phyloP scores from a whole-genome alignment of 2,888 invertebrate genomes.

The Aproaerema taeniolella region DNA sequence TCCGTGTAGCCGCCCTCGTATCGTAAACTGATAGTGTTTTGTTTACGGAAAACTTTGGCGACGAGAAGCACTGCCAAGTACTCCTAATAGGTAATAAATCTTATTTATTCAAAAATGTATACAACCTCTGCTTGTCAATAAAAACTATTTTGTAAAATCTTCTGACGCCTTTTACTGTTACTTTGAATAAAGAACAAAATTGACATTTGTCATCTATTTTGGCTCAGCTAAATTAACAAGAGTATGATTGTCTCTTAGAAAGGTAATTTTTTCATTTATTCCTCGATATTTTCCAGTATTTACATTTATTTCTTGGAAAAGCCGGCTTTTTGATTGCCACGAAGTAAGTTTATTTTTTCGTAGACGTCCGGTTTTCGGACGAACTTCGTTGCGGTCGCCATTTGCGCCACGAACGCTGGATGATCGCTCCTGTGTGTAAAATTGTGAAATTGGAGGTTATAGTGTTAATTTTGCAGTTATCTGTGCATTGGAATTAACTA shows the following conservation, averaged over 20 bases:
- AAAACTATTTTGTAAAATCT: too few relatives aligned
- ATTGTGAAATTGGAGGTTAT: conserved; percentile 64
- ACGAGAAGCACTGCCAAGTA: too few relatives aligned
- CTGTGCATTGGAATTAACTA: conserved; percentile 43
- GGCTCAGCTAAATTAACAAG: conserved; percentile 72
- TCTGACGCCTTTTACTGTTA: too few relatives aligned
- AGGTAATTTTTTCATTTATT: conserved; percentile 44
- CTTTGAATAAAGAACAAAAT: conserved; percentile 35
- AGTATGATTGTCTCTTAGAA: conserved; percentile 64
- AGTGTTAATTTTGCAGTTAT: conserved; percentile 50
- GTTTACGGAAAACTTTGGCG: too few relatives aligned
- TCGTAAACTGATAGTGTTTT: too few relatives aligned
- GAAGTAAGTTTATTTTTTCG: conserved; percentile 50
- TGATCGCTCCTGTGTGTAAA: conserved; percentile 51
- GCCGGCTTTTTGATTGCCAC: conserved; percentile 39
- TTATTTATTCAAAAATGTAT: too few relatives aligned
- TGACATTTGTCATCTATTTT: conserved; percentile 58
- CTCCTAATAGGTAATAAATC: too few relatives aligned
- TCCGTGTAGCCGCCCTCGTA: too few relatives aligned
- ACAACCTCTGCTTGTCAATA: too few relatives aligned
- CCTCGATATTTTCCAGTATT: conserved; percentile 28
- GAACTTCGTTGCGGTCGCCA: conserved; percentile 68
- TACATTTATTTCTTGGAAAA: conserved; percentile 24
- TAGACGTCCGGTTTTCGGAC: conserved; percentile 28
- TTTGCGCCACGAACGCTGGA: conserved; percentile 73